phyloP scores from a whole-genome alignment of 2,797 vertebrate genomes.

The Pangasius krempfi region DNA sequence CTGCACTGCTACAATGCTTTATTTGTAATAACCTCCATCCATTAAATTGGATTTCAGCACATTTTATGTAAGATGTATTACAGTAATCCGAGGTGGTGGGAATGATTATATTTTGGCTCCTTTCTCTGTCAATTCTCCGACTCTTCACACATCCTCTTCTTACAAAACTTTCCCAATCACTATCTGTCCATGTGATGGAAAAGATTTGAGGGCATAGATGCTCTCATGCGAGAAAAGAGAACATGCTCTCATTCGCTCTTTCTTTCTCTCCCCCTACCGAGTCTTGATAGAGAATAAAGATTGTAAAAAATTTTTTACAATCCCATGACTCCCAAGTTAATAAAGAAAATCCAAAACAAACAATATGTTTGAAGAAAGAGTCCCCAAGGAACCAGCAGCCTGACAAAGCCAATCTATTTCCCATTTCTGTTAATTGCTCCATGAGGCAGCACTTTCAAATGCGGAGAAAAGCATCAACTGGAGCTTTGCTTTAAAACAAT shows the following conservation, averaged over 20 bases:
- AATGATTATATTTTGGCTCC: slow-evolving; percentile 49
- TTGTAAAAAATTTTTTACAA: neutral
- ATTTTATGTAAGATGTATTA: slow-evolving; percentile 51
- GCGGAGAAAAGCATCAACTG: slow-evolving; percentile 25
- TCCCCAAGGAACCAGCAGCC: slow-evolving; percentile 1
- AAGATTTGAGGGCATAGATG: slow-evolving; percentile 20
- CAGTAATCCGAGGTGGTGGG: slow-evolving; percentile 50
- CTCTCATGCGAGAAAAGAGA: slow-evolving; percentile 4
- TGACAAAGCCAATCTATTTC: slow-evolving; percentile 45
- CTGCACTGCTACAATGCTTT: slow-evolving; percentile 56
- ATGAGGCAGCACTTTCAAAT: slow-evolving; percentile 26
- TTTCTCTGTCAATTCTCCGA: slow-evolving; percentile 34
- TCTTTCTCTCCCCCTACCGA: neutral
- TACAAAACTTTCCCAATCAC: slow-evolving; percentile 33
- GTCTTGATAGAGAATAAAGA: neutral
- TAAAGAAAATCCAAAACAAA: slow-evolving; percentile 42
- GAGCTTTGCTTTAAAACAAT: slow-evolving; percentile 50
- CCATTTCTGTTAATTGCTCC: slow-evolving; percentile 43
- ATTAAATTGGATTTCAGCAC: slow-evolving; percentile 57
- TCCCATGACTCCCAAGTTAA: slow-evolving; percentile 27
- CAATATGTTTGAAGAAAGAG: slow-evolving; percentile 23
- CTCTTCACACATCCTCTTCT: slow-evolving; percentile 20
- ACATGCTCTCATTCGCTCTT: neutral
- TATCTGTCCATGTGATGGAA: slow-evolving; percentile 22
- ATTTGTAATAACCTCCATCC: slow-evolving; percentile 59